These are phyloP conservation scores for Dunckerocampus dactyliophorus DNA, from an alignment of 2,113 vertebrate species.

Conservation along the genomic window DNA sequence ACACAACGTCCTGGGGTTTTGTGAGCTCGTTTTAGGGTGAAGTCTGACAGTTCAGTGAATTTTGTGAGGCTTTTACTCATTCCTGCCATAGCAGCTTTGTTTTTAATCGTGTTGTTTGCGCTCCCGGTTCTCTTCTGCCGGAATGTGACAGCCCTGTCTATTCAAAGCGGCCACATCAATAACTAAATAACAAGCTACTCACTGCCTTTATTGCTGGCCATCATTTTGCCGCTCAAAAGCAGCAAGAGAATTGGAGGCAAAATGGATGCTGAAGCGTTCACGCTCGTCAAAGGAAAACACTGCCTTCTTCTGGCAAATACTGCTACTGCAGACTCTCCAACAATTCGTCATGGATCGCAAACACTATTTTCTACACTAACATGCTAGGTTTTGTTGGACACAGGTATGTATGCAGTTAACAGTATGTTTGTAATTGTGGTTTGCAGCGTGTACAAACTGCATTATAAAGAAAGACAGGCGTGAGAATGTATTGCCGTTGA, in stretches of 20 bases:
- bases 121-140: slow-evolving; percentile 5
- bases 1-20: slow-evolving; percentile 27
- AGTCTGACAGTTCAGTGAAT: slow-evolving; percentile 29
- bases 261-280: slow-evolving; percentile 63
- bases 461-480: too few species aligned
- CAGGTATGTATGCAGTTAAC: neutral
- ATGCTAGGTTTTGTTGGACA: too few species aligned
- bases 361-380: too few species aligned
- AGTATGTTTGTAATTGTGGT: too few species aligned
- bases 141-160: slow-evolving; percentile 23
- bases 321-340: slow-evolving; percentile 16
- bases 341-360: too few species aligned
- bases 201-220: slow-evolving; percentile 42
- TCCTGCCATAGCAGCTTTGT: slow-evolving; percentile 47
- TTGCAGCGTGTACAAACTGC: too few species aligned
- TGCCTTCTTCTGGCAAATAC: slow-evolving; percentile 52
- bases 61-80: slow-evolving; percentile 32
- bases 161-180: slow-evolving; percentile 52
- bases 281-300: slow-evolving; percentile 43
- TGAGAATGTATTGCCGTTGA: too few species aligned
- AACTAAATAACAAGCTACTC: slow-evolving; percentile 42
- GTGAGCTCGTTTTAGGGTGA: slow-evolving; percentile 26
- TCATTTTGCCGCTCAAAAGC: slow-evolving; percentile 60
- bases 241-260: slow-evolving; percentile 61
- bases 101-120: slow-evolving; percentile 36